Evolutionary conservation across 2,113 vertebrate species (phyloP), one percentile per base, ranked within the genome.

Genomic region (Sylvicapra grimmia): DNA sequence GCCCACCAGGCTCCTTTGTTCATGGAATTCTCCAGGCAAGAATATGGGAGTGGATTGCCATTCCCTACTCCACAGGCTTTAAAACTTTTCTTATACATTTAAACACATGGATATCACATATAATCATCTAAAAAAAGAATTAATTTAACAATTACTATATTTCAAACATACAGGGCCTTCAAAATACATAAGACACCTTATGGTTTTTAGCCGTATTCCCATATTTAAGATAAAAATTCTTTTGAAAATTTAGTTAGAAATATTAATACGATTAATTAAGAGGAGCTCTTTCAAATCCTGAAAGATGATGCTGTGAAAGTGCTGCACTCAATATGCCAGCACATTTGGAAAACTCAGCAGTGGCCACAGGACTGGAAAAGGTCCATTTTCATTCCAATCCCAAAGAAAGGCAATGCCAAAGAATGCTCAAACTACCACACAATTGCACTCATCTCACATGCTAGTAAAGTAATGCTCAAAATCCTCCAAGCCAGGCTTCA

Each of bases 161-260:
- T 84, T 51, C 44, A 96, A 97, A 96, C 79, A 86, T 54, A 44
- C 29, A 53, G 83, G 18, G 10, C 2, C 79, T 93, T 40, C 83
- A 93, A 95, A 91, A 65, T 68, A 95, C 7, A 54, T 51, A 56
- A 93, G 49, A 97, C 3, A 82, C 21, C 27, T 93, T 83, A 89
- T 29, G 13, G 90, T 59, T 95, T 85, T 89, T 51, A 94, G 51
- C 31, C 31, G 93, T 18, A 88, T 92, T 44, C 40, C 49, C 16
- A 3, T 31, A 86, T 54, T 89, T 90, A 82, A 68, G 61, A 54
- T 68, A 93, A 94, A 83, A 15, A 68, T 29, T 13, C 31, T 86
- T 86, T 82, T 51, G 16, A 87, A 91, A 92, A 79, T 49, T 87
- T 72, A 91, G 61, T 87, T 80, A 91, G 75, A 96, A 96, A 65